These are phyloP conservation scores for Limanda limanda DNA, from an alignment of 2,113 vertebrate species.

Conservation along the genomic window DNA sequence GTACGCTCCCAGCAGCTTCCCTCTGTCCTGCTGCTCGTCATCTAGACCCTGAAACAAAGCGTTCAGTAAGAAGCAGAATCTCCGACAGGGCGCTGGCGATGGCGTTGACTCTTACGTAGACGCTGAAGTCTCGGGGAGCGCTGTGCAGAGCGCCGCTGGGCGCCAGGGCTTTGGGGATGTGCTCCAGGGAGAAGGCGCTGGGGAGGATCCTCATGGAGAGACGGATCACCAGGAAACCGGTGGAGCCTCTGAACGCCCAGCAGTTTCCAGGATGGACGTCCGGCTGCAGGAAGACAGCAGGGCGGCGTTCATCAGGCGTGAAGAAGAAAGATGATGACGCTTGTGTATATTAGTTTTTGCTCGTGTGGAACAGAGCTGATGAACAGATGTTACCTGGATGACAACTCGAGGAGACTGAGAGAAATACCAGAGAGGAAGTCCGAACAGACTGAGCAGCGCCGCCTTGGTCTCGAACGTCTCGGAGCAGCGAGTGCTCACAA, in stretches of 20 bases:
- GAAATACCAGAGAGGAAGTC: constrained; percentile 87
- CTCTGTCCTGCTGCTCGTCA: constrained; percentile 85
- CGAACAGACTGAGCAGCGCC: constrained; percentile 80
- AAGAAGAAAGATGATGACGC: neutral
- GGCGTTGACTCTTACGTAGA: constrained; percentile 85
- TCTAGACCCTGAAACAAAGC: constrained; percentile 86
- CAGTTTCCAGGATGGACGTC: constrained; percentile 96
- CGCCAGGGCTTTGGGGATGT: constrained; percentile 89
- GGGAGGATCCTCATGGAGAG: constrained; percentile 89
- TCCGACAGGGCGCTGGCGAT: neutral
- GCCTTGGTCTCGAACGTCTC: constrained; percentile 90
- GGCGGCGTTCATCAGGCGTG: neutral
- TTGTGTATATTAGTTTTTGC: no score
- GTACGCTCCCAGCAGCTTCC: constrained; percentile 86
- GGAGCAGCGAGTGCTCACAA: constrained; percentile 93
- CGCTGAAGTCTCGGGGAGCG: constrained; percentile 89
- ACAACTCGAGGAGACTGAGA: constrained; percentile 93
- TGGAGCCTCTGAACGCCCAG: constrained; percentile 94
- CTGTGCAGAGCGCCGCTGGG: constrained; percentile 89
- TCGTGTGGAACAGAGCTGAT: no score
- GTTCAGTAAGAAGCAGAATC: neutral
- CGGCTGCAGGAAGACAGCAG: constrained; percentile 81
- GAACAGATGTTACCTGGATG: constrained; percentile 90
- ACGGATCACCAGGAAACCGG: constrained; percentile 89
- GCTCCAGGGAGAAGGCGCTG: constrained; percentile 89